Evolutionary conservation across 2,113 vertebrate genomes (phyloP).

Genomic region (Platycercus adscitus): DNA sequence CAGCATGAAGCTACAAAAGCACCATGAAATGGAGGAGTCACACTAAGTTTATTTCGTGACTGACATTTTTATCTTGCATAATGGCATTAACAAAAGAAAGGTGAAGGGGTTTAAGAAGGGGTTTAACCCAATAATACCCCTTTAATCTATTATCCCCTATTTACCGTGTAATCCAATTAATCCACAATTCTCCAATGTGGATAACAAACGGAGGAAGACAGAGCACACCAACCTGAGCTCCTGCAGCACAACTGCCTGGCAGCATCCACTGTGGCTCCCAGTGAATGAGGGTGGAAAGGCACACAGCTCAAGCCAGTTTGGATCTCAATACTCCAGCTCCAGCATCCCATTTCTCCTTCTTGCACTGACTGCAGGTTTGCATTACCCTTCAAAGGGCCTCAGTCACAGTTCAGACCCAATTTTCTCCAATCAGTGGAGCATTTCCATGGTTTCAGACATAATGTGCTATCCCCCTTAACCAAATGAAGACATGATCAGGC

Average conservation of each 20-base stretch:
- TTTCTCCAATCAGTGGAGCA: not conserved
- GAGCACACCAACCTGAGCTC: not conserved
- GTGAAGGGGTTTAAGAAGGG: constrained; percentile 42
- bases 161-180: constrained; percentile 43
- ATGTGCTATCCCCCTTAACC: not conserved
- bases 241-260: accelerated
- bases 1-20: not conserved
- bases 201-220: not conserved
- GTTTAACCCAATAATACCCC: constrained; percentile 56
- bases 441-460: not conserved
- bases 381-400: not conserved
- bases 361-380: not conserved
- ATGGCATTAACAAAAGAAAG: constrained; percentile 19
- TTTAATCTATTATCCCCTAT: constrained; percentile 58
- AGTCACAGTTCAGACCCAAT: not conserved
- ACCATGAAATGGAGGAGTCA: not conserved
- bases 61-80: constrained; percentile 36
- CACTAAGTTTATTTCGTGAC: not conserved
- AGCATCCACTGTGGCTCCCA: not conserved
- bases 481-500: not conserved
- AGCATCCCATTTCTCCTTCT: not conserved
- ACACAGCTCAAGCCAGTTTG: accelerated
- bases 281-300: not conserved
- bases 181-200: constrained; percentile 21
- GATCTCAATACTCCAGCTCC: not conserved